These are phyloP conservation scores for Podarcis lilfordi DNA, from an alignment of 2,797 vertebrate genomes.

Conservation along the genomic window DNA sequence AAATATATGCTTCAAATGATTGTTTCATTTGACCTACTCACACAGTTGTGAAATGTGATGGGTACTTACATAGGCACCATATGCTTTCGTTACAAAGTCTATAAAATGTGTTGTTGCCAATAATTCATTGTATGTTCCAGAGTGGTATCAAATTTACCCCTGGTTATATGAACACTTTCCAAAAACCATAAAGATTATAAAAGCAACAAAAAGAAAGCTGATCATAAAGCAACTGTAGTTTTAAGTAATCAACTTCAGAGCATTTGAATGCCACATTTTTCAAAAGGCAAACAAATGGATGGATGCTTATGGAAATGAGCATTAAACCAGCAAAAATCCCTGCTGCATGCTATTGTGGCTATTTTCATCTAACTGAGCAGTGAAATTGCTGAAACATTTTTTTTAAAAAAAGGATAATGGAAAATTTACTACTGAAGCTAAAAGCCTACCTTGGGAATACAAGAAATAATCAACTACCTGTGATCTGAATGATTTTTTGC, in stretches of 20 bases:
- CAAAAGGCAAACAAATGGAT: not conserved
- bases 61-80: no score
- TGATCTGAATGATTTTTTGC: constrained; percentile 50
- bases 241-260: not conserved
- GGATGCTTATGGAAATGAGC: not conserved
- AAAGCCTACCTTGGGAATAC: constrained; percentile 46
- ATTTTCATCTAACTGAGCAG: not conserved
- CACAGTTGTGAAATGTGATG: no score
- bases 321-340: not conserved
- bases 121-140: no score
- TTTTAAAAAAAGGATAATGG: constrained; percentile 35
- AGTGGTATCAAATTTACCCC: not conserved
- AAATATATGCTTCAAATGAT: no score
- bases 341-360: not conserved
- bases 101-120: no score
- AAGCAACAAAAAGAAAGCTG: not conserved
- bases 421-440: constrained; percentile 22
- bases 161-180: not conserved
- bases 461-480: constrained; percentile 54
- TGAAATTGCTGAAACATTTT: constrained; percentile 21
- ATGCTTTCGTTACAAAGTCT: no score
- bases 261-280: not conserved
- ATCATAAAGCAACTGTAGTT: not conserved
- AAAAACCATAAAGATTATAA: not conserved
- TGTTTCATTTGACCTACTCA: no score